Conservation (phyloP, 2,888 invertebrate genomes). For the Polymixis lichenea region DNA sequence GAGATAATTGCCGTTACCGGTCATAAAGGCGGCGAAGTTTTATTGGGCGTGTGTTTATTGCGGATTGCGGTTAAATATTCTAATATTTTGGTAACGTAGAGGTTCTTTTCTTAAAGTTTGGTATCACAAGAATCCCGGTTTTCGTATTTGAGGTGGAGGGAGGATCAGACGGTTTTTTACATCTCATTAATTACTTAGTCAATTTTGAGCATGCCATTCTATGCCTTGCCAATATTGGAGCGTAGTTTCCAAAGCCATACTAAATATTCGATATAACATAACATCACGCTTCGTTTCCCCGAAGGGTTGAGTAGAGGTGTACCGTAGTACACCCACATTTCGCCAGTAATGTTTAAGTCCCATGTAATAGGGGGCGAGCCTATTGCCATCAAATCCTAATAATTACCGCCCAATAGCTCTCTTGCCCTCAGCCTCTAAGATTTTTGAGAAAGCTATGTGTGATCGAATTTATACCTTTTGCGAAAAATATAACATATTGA, state of each 20-base stretch:
- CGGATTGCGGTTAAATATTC: conserved; percentile 67
- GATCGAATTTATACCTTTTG: too few relatives aligned
- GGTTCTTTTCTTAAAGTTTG: conserved; percentile 24
- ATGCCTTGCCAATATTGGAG: background rate
- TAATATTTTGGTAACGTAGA: conserved; percentile 58
- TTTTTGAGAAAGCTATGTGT: too few relatives aligned
- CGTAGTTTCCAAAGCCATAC: background rate
- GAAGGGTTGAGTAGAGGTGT: too few relatives aligned
- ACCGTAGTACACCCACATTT: too few relatives aligned
- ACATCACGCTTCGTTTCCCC: too few relatives aligned
- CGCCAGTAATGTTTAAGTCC: too few relatives aligned
- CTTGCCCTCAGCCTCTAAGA: too few relatives aligned
- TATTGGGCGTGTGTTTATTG: conserved; percentile 65
- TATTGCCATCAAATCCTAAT: too few relatives aligned
- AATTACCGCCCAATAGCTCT: too few relatives aligned
- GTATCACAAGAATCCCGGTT: conserved; percentile 42
- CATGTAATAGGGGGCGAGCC: too few relatives aligned
- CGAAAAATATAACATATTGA: too few relatives aligned
- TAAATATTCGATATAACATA: too few relatives aligned
- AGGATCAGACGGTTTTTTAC: background rate
- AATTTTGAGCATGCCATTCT: background rate
- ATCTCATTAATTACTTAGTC: background rate
- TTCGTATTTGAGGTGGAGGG: conserved; percentile 2
- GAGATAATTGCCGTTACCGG: conserved; percentile 64
- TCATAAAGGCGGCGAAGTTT: conserved; percentile 59